phyloP scores from a whole-genome alignment of 2,888 invertebrate species.

The Dusona sp. region DNA sequence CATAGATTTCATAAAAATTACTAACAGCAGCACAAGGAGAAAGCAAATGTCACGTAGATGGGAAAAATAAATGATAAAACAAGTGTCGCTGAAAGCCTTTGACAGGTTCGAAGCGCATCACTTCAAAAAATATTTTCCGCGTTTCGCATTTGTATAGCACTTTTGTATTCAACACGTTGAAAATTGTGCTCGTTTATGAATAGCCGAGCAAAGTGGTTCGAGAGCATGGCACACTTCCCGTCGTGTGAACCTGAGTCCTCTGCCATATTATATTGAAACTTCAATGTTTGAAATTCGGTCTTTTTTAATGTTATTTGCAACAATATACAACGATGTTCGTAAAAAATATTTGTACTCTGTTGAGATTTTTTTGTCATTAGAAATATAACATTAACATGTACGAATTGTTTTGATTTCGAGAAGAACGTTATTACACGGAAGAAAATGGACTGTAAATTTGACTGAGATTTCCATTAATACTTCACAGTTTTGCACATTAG shows the following conservation, averaged over 20 bases:
- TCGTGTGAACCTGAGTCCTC: slow-evolving; percentile 19
- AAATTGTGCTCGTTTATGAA: slow-evolving; percentile 33
- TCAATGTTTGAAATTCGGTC: not conserved
- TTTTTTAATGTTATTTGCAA: not conserved
- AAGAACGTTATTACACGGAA: not conserved
- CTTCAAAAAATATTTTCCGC: slow-evolving; percentile 48
- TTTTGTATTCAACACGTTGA: slow-evolving; percentile 32
- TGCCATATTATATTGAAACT: slow-evolving; percentile 6
- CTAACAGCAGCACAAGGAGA: slow-evolving; percentile 8
- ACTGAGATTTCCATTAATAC: too few relatives aligned
- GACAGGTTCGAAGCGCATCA: slow-evolving; percentile 48
- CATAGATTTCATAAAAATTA: not conserved
- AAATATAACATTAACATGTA: not conserved
- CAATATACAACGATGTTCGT: not conserved
- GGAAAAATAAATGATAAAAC: slow-evolving; percentile 63
- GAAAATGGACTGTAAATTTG: too few relatives aligned
- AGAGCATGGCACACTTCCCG: slow-evolving; percentile 30
- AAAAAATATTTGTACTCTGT: not conserved
- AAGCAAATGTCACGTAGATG: slow-evolving; percentile 41
- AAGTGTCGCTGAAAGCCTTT: slow-evolving; percentile 65
- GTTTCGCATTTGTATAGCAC: slow-evolving; percentile 46
- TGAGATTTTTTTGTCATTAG: not conserved
- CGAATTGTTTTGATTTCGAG: not conserved
- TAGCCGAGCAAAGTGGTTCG: slow-evolving; percentile 40
- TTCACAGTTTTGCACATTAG: too few relatives aligned